Evolutionary conservation across 2,113 vertebrate genomes (phyloP).

Genomic region (Dicaeum eximium): DNA sequence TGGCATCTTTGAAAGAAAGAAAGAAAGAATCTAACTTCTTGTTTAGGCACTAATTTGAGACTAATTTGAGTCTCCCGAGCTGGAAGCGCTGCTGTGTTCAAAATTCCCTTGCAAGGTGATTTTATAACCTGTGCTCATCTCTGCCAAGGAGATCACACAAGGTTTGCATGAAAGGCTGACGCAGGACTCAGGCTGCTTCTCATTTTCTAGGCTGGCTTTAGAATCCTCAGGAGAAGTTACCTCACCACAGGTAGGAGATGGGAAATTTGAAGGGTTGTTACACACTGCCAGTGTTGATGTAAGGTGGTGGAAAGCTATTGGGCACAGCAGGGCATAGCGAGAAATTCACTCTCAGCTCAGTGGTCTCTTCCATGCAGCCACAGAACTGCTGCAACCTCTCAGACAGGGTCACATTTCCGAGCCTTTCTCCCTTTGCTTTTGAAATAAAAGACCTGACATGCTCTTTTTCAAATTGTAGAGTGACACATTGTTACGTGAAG

Average conservation of each 20-base stretch:
- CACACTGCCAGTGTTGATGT: neutral
- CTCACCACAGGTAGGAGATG: conserved; percentile 16
- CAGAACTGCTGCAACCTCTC: neutral
- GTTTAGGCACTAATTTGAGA: neutral
- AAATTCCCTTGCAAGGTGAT: neutral
- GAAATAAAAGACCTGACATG: neutral
- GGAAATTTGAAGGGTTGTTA: conserved; percentile 43
- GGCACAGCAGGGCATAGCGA: conserved; percentile 9
- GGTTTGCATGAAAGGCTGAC: conserved; percentile 2
- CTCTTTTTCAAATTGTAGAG: neutral
- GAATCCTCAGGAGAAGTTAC: neutral
- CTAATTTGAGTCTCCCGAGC: neutral
- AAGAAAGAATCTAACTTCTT: neutral
- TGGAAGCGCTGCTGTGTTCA: neutral
- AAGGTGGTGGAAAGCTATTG: neutral
- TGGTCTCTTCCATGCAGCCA: neutral
- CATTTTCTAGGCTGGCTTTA: conserved; percentile 12
- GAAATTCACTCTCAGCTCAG: neutral
- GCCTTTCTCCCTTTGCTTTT: neutral
- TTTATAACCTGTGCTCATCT: neutral
- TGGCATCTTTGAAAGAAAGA: neutral
- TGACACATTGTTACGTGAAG: neutral
- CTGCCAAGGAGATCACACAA: neutral
- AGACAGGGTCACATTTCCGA: neutral
- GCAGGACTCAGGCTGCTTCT: neutral